Evolutionary conservation across 2,113 vertebrate species (phyloP), one percentile per base, ranked within the genome.

Genomic region (Copsychus sechellarum): DNA sequence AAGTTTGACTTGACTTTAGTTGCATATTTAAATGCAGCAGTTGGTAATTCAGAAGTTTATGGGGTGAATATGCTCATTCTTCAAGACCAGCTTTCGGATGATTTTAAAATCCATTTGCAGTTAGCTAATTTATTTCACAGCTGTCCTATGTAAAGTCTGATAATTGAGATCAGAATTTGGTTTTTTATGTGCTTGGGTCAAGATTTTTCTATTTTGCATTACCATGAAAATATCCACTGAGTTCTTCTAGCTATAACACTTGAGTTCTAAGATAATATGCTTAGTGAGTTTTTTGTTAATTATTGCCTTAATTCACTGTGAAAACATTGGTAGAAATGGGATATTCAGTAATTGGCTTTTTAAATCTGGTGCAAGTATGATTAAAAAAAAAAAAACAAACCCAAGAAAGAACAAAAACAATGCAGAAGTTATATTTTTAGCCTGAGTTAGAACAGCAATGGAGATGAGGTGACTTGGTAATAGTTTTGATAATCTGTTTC

Each of bases 221-320:
- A 69, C n/a, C 15, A 24, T 69, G 50, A 72, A 81, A 79, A 47
- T 69, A 54, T 62, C n/a, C 54, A 26, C 33, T 19, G 15, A 51
- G 14, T 74, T 91, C 57, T 82, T 82, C 42, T 31, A 61, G 57
- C 80, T 67, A 17, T 31, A 83, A 70, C 21, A 66, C 19, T 73
- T 72, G 11, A 78, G 23, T 53, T 90, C 50, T 81, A 76, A 73
- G 45, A 57, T 34, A 83, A 80, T 86, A 65, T 81, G 61, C 33
- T 62, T 43, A 48, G 29, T 81, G 71, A 86, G n/a, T 24, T 67
- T 34, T 92, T 78, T 90, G 28, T 65, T 88, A 73, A 92, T 45
- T 19, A 58, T 50, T 78, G 50, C 33, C 81, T 79, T 66, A 76
- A 94, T 94, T 93, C 71, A 79, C 48, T 90, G 29, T 62, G 65